Evolutionary conservation across 2,888 invertebrate species (phyloP), one percentile per base, ranked within the genome.

Genomic region (Ophioninae sp.): DNA sequence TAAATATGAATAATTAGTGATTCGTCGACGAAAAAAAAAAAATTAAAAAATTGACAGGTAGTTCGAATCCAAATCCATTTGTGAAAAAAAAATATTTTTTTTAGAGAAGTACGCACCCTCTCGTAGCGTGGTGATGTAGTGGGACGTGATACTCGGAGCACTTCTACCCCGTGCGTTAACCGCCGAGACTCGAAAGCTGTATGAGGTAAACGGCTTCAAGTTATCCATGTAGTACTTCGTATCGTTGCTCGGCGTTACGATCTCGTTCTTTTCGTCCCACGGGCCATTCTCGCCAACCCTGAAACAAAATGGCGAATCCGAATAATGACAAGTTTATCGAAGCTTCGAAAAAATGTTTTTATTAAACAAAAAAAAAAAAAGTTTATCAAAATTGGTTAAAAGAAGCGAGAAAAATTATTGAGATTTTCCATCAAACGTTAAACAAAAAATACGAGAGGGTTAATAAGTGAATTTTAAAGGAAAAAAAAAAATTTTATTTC

Each of bases 131-230:
- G 96, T 95, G 93, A 96, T 95, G 93, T 95, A 96, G 93, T 95
- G 96, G 79, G 96, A 96, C 90, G 95, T 95, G 91, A 95, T 95
- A 92, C 96, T 95, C 86, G 96, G 95, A 83, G 93, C 93, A 92
- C 96, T 96, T 84, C 94, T 93, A 87, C 96, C 96, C 93, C 96
- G 94, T 85, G 94, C 95, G 92, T 96, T 97, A 82, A 96, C 95
- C 70, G 96, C 96, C 88, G 95, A 93, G 86, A 96, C 94, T 81
- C 95, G 94, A 93, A 97, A 96, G 90, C 95, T 95, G 93, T 97
- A 97, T 81, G 96, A 95, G 70, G 96, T 96, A 93, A 95, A 96
- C 69, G 97, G 96, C 87, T 94, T 93, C 87, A 97, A 94, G 82
- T 94, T 94, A 85, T 94, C 94, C 90, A 97, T 95, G 91, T 95